Evolutionary conservation across 2,797 vertebrate genomes (phyloP), one percentile per base, ranked within the genome.

Genomic region (Sylvia borin): DNA sequence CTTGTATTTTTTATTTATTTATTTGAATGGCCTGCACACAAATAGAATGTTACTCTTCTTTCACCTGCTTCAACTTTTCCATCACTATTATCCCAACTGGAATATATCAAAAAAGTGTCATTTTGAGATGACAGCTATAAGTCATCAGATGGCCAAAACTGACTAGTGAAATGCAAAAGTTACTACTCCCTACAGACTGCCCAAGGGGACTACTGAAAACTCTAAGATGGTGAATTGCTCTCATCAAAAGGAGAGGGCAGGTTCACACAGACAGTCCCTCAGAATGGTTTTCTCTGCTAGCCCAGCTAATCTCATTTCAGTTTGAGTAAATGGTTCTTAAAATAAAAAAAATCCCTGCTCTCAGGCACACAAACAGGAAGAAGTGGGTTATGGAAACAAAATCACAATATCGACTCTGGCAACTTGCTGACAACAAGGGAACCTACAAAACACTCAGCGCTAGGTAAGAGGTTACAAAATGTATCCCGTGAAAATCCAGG

Each of bases 381-480:
- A 85, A 88, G 29, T 25, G 11, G 27, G 31, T 58, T 75, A 75
- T 0, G 1, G 47, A 78, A 66, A 76, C 16, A 92, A 72, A 92
- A 75, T 7, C 58, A 75, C 17, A 74, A n/a, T n/a, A 72, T 65
- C 6, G 9, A 77, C 22, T 47, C 12, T 32, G 71, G 21, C 31
- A 65, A 42, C 66, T 34, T 70, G 20, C 51, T 82, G 55, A 73
- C 24, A 84, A 42, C 36, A 58, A 47, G 36, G 17, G 16, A 81
- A 12, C 11, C 54, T 65, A 57, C 0, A 0, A 92, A 91, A 86
- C 20, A 57, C 31, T 60, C 42, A 42, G 20, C 0, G 0, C 9
- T 32, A 62, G 67, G 20, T 12, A 91, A 91, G 68, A 83, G 27
- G 17, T 22, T 21, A 38, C 38, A 77, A 92, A 64, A 91, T 14